Percentiles rank a stretch among this genome's conserved stretches.
phyloP scores from a whole-genome alignment of 92 coral and sea anemone species.

The Palythoa grandiflora region DNA sequence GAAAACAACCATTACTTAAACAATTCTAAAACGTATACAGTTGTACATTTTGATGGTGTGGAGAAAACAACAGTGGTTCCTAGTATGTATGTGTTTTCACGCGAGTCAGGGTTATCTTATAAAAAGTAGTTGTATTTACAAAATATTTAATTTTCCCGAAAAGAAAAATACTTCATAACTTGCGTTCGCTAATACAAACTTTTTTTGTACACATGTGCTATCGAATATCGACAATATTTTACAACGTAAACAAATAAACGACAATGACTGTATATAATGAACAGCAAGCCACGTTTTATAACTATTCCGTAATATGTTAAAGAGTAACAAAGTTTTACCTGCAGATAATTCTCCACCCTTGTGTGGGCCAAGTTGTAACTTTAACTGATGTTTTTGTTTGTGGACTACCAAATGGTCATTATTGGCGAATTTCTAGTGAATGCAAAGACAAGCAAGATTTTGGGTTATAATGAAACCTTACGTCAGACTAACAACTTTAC shows the following conservation, averaged over 20 bases:
- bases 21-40: no score
- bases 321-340: conserved; percentile 29
- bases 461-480: conserved; percentile 82
- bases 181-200: background rate
- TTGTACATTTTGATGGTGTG: no score
- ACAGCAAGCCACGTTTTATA: background rate
- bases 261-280: background rate
- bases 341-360: conserved; percentile 79
- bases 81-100: no score
- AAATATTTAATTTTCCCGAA: background rate
- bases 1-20: no score
- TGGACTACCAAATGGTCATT: conserved; percentile 97
- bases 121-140: background rate
- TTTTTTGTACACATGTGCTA: background rate
- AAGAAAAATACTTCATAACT: background rate
- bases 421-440: conserved; percentile 93
- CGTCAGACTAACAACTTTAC: conserved; percentile 76
- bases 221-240: background rate
- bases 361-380: conserved; percentile 79
- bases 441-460: conserved; percentile 46
- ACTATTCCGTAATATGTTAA: background rate
- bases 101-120: background rate
- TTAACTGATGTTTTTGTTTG: conserved; percentile 96
- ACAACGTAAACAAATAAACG: background rate
- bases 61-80: no score